Evolutionary conservation across 2,113 vertebrate species (phyloP).

Genomic region (Lycocorax pyrrhopterus): DNA sequence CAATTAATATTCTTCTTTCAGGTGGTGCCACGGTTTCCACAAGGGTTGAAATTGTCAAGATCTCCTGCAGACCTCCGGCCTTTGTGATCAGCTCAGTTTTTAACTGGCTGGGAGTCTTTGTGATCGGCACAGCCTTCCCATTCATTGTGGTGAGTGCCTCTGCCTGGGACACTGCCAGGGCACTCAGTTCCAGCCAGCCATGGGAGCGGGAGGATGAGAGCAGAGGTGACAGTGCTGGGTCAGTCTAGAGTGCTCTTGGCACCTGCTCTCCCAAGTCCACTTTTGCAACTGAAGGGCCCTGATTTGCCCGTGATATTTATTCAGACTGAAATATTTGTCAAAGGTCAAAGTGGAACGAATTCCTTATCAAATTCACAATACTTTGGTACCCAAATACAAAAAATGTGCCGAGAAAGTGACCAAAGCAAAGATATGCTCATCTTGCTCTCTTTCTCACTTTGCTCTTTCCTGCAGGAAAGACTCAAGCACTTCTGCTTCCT

Average conservation of each 20-base stretch:
- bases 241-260: background rate
- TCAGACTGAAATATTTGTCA: background rate
- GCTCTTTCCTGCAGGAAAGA: slow-evolving; percentile 70
- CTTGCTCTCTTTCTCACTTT: background rate
- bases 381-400: background rate
- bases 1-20: background rate
- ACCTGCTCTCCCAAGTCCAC: background rate
- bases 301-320: background rate
- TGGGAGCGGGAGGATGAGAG: background rate
- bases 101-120: slow-evolving; percentile 56
- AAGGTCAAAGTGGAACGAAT: background rate
- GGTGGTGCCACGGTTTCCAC: slow-evolving; percentile 52
- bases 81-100: slow-evolving; percentile 41
- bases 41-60: slow-evolving; percentile 60
- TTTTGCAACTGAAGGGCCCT: background rate
- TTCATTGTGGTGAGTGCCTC: slow-evolving; percentile 69
- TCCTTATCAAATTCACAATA: background rate
- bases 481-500: slow-evolving; percentile 83
- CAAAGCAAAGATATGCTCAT: background rate
- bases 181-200: fast-evolving
- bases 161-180: background rate
- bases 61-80: slow-evolving; percentile 53
- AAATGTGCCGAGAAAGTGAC: background rate
- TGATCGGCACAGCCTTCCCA: slow-evolving; percentile 59
- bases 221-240: background rate